Base-by-base conservation (phyloP, 2,797 vertebrate genomes). In the Heteromormyrus szaboi region DNA sequence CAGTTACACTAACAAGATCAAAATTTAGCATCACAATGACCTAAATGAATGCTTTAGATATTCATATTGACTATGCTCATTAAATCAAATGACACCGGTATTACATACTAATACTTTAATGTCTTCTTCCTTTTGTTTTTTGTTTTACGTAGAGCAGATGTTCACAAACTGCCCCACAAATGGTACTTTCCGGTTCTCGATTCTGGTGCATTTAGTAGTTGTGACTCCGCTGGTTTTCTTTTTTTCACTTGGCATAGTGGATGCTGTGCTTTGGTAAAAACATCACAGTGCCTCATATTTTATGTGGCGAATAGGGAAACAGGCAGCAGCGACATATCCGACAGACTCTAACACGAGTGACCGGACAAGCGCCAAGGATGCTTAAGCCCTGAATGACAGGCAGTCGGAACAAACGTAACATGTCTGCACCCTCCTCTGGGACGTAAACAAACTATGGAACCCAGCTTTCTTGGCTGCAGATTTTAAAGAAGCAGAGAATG, bases 351-450 rank as follows among this genome's bases (percentile, higher is more conserved):
- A n/a, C 33, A 19, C 7, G 6, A 41, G 56, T 29, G 41, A 29
- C 25, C 56, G 51, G 54, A 56, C 76, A 88, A 9, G 50, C n/a
- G 3, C 11, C 8, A 48, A 29, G 56, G 79, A 50, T 46, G 4
- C 53, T 48, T 44, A 48, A 50, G 46, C 3, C 37, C 37, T 86
- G 87, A 46, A 48, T 46, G 46, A 76, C 89, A 56, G 51, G 48
- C 79, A n/a, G 72, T 85, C 76, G n/a, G 44, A 22, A 41, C 79
- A 53, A 29, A 48, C 76, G 50, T 88, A 46, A 65, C 29, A 25
- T 46, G 87, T 50, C 85, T 17, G 48, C 48, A 48, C 25, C 4
- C 37, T 84, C 53, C 87, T 85, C 89, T 19, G 87, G 87, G 89
- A 46, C 3, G 8, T 53, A 65, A 76, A 65, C 5, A 89, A 22